phyloP scores from a whole-genome alignment of 2,888 invertebrate species.

The Campoplex capitator region DNA sequence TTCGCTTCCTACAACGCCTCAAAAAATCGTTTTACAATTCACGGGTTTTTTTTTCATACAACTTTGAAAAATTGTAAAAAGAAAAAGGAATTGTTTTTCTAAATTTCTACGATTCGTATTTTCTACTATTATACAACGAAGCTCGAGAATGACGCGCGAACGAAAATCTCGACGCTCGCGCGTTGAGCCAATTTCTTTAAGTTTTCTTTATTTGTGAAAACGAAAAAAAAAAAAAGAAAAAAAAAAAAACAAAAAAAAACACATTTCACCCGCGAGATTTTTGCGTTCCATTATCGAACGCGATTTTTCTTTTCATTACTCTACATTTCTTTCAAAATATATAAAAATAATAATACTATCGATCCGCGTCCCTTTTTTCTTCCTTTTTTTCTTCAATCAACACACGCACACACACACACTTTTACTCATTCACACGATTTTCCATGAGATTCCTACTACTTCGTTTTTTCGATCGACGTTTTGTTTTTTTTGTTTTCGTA shows the following conservation, averaged over 20 bases:
- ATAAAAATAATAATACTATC: conserved; percentile 81
- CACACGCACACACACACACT: conserved; percentile 5
- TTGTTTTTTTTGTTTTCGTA: not conserved
- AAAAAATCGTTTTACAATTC: conserved; percentile 44
- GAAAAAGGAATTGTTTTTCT: conserved; percentile 47
- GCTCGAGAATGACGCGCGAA: conserved; percentile 66
- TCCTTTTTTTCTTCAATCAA: conserved; percentile 7
- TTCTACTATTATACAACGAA: conserved; percentile 76
- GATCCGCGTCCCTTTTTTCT: conserved; percentile 69
- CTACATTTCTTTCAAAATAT: conserved; percentile 72
- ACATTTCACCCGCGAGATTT: conserved; percentile 44
- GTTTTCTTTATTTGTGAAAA: not conserved
- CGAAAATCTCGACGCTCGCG: not conserved
- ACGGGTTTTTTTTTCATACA: conserved; percentile 64
- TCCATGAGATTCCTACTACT: conserved; percentile 54
- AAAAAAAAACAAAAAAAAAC: not conserved
- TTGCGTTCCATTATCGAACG: conserved; percentile 1
- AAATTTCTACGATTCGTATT: conserved; percentile 65
- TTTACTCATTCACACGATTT: not conserved
- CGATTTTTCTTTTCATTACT: conserved; percentile 69
- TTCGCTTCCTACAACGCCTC: not conserved
- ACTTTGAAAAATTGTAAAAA: conserved; percentile 62
- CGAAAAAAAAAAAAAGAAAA: not conserved
- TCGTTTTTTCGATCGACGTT: conserved; percentile 5
- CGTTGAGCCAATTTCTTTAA: not conserved